Conservation (phyloP, 2,113 vertebrate genomes). For the western clawed frog (Xenopus tropicalis) region UCB_Xtro_10.0 CM004449.2:87011501-87012000, state of each 20-base stretch:
- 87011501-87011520: background rate
- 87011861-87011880: too few species aligned
- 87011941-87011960: too few species aligned
- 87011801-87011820: too few species aligned
- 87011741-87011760: slow-evolving; percentile 20
- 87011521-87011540: slow-evolving; percentile 8
- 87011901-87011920: too few species aligned
- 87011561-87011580: background rate
- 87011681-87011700: slow-evolving; percentile 29
- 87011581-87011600: background rate
- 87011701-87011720: slow-evolving; percentile 25
- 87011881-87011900: too few species aligned
- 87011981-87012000: too few species aligned
- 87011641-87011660: slow-evolving; percentile 43
- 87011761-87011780: slow-evolving; percentile 17
- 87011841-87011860: too few species aligned
- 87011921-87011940: too few species aligned
- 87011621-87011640: slow-evolving; percentile 38
- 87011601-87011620: slow-evolving; percentile 16
- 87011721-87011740: slow-evolving; percentile 35
- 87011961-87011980: too few species aligned
- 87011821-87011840: too few species aligned
- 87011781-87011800: too few species aligned
- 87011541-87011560: background rate
- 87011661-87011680: slow-evolving; percentile 20